phyloP scores from a whole-genome alignment of 2,113 vertebrate species.

The Notothenia coriiceps region DNA sequence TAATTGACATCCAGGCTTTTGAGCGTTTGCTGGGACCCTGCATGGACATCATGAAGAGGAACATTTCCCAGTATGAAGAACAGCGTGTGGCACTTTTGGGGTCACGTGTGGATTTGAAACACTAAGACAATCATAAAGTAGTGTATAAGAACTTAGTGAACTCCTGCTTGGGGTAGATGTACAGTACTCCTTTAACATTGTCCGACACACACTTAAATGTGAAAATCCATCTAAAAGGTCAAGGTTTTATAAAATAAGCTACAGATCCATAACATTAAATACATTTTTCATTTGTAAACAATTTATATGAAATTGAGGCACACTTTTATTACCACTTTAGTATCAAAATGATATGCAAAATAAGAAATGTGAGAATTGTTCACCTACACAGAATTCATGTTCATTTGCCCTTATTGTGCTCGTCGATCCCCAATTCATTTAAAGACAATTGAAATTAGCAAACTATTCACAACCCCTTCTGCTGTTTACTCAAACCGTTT shows the following conservation, averaged over 20 bases:
- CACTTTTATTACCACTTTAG: neutral
- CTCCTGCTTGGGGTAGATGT: slow-evolving; percentile 10
- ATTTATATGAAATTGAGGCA: neutral
- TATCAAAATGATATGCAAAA: neutral
- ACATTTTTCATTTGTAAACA: neutral
- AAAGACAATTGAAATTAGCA: neutral
- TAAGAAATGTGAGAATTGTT: neutral
- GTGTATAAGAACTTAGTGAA: neutral
- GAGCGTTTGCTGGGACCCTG: slow-evolving; percentile 96
- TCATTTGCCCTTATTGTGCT: neutral
- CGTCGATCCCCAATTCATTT: neutral
- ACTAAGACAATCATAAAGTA: slow-evolving; percentile 35
- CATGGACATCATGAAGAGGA: slow-evolving; percentile 99
- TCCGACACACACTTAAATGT: neutral
- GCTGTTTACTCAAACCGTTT: neutral
- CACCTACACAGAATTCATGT: neutral
- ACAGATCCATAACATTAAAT: neutral
- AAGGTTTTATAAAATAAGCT: neutral
- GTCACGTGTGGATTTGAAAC: slow-evolving; percentile 90
- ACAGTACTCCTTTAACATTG: neutral
- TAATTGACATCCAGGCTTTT: slow-evolving; percentile 96
- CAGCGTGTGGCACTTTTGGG: slow-evolving; percentile 96
- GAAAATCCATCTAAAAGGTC: neutral
- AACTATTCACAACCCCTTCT: neutral
- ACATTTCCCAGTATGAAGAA: slow-evolving; percentile 95